Base-by-base conservation (phyloP, 2,888 invertebrate species). In the Eudasyphora cyanicolor region DNA sequence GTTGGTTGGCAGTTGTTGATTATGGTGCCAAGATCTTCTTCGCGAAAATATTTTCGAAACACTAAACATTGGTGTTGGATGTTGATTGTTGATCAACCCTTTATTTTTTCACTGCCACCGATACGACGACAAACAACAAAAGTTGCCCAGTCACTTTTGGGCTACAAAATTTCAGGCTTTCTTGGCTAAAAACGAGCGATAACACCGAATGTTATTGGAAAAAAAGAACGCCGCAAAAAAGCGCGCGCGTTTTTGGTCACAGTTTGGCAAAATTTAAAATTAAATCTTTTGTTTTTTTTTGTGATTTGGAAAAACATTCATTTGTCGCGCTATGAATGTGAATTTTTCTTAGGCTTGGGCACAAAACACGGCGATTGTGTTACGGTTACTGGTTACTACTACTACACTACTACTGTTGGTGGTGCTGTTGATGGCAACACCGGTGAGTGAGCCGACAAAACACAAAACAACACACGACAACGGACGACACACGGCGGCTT, bases 221-320 rank as follows among this genome's bases (percentile, higher is more conserved):
- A 67, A 69, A 73, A 82, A 79, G n/a, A 71, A 51, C 21, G 71
- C 73, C 42, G 60, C 54, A 49, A 84, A 84, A 81, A 76, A 49
- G 64, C 84, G 81, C 84, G 84, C 84, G 84, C 81, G 81, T 84
- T 84, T 84, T 84, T 81, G 78, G 84, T 84, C 84, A 84, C 84
- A 84, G 84, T 84, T 84, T 76, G 67, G 42, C 73, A 73, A 84
- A 73, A 69, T 79, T 76, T 78, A 54, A 42, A 57, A 78, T 67
- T 67, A 42, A 67, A 38, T 60, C 7, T 29, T 64, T 35, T 62
- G 35, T 64, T 64, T 57, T 27, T 54, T 35, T 62, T 35, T 62
- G 24, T 62, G 62, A 32, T n/a, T 17, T 29, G 35, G 62, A 32
- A n/a, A 32, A 62, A 12, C 45, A n/a, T 45, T 45, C n/a, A 54